Conservation (phyloP, 2,113 vertebrate genomes). For the Nycticorax nycticorax region DNA sequence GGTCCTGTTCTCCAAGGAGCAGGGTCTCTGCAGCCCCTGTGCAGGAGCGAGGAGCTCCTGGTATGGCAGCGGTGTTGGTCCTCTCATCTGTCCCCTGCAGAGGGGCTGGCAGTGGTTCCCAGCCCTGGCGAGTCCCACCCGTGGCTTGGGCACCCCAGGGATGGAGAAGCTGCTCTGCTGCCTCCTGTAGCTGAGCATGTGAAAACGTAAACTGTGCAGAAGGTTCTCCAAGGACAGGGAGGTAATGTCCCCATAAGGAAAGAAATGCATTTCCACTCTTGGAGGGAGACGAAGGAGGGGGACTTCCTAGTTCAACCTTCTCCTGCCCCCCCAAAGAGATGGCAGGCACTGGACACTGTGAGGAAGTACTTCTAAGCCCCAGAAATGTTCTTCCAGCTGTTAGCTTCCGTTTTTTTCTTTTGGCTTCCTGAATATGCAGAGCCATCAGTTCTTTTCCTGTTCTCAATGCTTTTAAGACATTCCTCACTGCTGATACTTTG, state of each 20-base stretch:
- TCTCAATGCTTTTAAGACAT: not conserved
- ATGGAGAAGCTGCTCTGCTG: not conserved
- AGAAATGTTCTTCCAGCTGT: not conserved
- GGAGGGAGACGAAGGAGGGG: not conserved
- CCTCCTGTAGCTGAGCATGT: not conserved
- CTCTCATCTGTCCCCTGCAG: not conserved
- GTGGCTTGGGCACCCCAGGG: not conserved
- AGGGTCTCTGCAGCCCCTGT: not conserved
- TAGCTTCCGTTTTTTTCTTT: not conserved
- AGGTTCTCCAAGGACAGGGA: not conserved
- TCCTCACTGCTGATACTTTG: not conserved
- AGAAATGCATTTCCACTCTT: not conserved
- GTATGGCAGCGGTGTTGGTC: not conserved
- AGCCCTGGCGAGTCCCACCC: not conserved
- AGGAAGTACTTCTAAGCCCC: not conserved
- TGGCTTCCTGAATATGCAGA: not conserved
- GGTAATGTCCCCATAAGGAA: not conserved
- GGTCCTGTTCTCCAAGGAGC: not conserved
- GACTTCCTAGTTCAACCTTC: rapidly evolving
- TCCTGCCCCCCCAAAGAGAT: not conserved
- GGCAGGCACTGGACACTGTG: not conserved
- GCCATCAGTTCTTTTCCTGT: not conserved
- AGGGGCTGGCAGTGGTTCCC: not conserved
- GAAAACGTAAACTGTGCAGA: not conserved
- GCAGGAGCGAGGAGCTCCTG: not conserved